Conservation (phyloP, 1,140 invertebrate species). For the Dreissena polymorpha region DNA sequence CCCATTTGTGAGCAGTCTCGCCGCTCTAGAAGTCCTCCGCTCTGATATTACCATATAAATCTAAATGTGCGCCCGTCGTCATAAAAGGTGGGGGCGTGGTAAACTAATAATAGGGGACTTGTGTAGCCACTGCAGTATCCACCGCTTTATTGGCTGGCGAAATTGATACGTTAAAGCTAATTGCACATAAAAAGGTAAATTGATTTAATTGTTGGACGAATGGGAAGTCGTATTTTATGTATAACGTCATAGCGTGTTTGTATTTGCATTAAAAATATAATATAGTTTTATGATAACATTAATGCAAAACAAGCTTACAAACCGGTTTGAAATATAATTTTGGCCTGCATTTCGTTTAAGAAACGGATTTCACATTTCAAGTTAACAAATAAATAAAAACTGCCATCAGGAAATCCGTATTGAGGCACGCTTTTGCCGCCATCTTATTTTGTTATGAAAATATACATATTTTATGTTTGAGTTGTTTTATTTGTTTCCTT, state of each 20-base stretch:
- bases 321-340: too few species aligned
- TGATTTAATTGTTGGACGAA: conserved; percentile 9
- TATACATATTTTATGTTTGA: too few species aligned
- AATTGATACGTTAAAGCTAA: conserved; percentile 29
- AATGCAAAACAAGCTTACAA: background rate
- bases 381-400: too few species aligned
- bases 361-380: too few species aligned
- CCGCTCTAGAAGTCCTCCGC: conserved; percentile 7
- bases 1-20: conserved; percentile 30
- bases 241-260: too few species aligned
- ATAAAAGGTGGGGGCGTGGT: conserved; percentile 34
- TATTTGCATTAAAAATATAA: conserved; percentile 3
- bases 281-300: background rate
- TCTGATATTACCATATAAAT: conserved; percentile 36
- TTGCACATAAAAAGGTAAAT: conserved; percentile 35
- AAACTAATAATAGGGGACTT: conserved; percentile 33
- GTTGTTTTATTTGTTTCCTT: too few species aligned
- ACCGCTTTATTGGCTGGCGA: conserved; percentile 30
- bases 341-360: too few species aligned
- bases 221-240: conserved; percentile 4
- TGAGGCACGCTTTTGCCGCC: too few species aligned
- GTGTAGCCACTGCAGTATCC: conserved; percentile 4
- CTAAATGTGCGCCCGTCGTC: conserved; percentile 23
- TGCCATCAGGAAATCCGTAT: too few species aligned
- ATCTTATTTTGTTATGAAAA: too few species aligned